phyloP scores from a whole-genome alignment of 92 coral and sea anemone genomes.

The Porites divaricata region DNA sequence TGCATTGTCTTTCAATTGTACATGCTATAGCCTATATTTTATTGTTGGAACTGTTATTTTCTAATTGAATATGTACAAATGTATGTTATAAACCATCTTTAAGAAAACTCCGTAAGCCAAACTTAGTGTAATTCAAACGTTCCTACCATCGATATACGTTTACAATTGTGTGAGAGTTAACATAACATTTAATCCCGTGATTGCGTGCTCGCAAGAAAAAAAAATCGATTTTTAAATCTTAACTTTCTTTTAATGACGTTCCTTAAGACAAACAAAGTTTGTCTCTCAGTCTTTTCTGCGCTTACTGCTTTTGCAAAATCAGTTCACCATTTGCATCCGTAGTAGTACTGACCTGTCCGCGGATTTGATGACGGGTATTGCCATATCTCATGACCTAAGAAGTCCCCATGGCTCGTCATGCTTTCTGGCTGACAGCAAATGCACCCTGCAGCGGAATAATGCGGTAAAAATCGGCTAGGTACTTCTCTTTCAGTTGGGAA shows the following conservation, averaged over 20 bases:
- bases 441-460: slow-evolving; percentile 10
- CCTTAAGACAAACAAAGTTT: background rate
- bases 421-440: slow-evolving; percentile 38
- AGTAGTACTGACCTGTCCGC: slow-evolving; percentile 18
- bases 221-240: too few relatives aligned
- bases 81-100: slow-evolving; percentile 5
- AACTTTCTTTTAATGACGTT: too few relatives aligned
- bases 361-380: slow-evolving; percentile 45
- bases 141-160: background rate
- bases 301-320: too few relatives aligned
- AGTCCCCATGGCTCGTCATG: slow-evolving; percentile 12
- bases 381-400: background rate
- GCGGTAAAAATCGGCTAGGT: background rate
- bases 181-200: background rate
- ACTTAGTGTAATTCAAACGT: background rate
- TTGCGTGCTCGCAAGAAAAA: too few relatives aligned
- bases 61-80: slow-evolving; percentile 24
- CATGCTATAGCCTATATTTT: background rate
- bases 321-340: slow-evolving; percentile 55
- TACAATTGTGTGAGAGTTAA: background rate
- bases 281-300: too few relatives aligned
- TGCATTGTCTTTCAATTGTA: background rate
- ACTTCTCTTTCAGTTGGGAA: slow-evolving; percentile 19
- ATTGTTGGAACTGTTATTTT: slow-evolving; percentile 7
- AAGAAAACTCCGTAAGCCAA: background rate